These are phyloP conservation scores for Strigops habroptila DNA, from an alignment of 2,113 vertebrate genomes.

Conservation along the genomic window DNA sequence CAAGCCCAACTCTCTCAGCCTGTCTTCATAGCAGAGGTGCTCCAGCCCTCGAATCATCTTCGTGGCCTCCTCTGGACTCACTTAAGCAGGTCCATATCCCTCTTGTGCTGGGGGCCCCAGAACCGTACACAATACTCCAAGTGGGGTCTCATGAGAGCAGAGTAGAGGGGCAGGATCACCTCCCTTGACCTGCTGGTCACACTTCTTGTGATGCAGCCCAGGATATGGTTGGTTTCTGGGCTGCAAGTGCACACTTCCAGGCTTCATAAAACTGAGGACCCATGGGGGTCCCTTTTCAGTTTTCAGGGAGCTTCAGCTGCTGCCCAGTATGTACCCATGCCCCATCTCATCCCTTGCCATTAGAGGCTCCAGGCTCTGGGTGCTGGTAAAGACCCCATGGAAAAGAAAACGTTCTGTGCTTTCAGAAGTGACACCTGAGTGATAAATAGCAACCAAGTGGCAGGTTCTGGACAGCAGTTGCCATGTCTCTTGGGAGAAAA, in stretches of 20 bases:
- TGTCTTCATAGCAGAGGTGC: no score
- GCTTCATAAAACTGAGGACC: not conserved
- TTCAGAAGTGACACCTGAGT: not conserved
- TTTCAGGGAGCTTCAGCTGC: not conserved
- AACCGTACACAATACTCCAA: not conserved
- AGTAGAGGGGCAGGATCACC: not conserved
- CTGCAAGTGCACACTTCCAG: not conserved
- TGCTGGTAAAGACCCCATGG: not conserved
- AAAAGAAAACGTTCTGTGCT: not conserved
- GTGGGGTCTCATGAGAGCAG: not conserved
- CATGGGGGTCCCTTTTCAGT: not conserved
- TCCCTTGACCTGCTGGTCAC: not conserved
- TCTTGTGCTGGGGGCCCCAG: not conserved
- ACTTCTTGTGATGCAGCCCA: not conserved
- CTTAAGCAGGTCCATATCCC: not conserved
- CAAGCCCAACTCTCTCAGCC: no score
- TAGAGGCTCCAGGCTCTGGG: rapidly evolving
- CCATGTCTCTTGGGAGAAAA: not conserved
- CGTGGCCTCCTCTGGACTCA: not conserved
- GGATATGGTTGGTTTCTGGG: not conserved
- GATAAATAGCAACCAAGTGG: not conserved
- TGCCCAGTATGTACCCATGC: rapidly evolving
- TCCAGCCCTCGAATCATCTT: not conserved
- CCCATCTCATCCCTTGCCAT: not conserved
- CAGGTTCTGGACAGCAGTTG: not conserved